Percentiles rank a stretch among this genome's conserved stretches.
Conservation (phyloP, 2,888 invertebrate genomes). For the Drosophila seclusa region DNA sequence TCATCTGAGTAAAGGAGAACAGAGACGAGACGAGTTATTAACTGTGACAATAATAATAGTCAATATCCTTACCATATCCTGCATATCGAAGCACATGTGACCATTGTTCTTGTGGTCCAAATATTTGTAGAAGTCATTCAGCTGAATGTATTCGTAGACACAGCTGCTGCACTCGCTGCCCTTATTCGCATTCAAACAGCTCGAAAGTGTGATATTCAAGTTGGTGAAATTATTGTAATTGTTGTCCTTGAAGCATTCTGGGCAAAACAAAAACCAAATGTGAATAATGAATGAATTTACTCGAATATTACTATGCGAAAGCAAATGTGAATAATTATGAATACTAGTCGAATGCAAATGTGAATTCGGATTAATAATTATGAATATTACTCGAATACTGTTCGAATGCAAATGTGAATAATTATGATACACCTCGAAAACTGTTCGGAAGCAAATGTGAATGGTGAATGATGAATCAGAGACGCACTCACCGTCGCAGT, state of each 20-base stretch:
- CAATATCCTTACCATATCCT: conserved; percentile 62
- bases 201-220: conserved; percentile 6
- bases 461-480: neutral
- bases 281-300: neutral
- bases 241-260: conserved; percentile 70
- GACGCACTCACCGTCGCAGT: conserved; percentile 68
- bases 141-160: conserved; percentile 38
- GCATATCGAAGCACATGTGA: conserved; percentile 78
- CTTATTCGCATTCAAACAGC: conserved; percentile 24
- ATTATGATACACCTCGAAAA: neutral
- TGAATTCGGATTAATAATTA: neutral
- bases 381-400: neutral
- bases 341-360: neutral
- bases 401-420: neutral
- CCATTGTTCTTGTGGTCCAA: conserved; percentile 70
- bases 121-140: conserved; percentile 71
- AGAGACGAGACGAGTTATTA: conserved; percentile 1
- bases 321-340: neutral
- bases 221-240: conserved; percentile 38
- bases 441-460: neutral
- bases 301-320: neutral
- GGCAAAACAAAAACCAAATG: neutral
- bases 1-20: conserved; percentile 70
- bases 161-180: conserved; percentile 46
- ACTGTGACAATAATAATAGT: too few species aligned